Percentiles rank a stretch among this genome's conserved stretches.
Conservation (phyloP, 2,113 vertebrate species). For the Psilopogon haemacephalus region DNA sequence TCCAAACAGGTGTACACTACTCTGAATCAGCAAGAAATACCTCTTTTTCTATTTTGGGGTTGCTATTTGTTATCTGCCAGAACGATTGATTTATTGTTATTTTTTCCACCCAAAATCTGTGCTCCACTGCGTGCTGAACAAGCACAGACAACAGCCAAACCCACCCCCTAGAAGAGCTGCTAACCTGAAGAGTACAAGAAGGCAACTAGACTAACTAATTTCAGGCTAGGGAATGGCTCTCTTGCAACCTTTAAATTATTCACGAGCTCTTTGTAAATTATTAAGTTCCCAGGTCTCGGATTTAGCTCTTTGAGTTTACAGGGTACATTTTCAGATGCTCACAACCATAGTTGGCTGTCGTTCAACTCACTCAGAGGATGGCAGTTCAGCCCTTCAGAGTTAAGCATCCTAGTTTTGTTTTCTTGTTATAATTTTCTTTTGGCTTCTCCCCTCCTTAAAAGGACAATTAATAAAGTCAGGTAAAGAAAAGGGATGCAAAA, state of each 20-base stretch:
- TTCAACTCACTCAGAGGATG: neutral
- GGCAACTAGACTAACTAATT: neutral
- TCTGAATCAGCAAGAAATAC: neutral
- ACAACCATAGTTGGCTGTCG: neutral
- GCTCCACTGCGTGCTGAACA: neutral
- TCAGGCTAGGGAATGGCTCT: constrained; percentile 11
- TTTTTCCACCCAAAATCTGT: neutral
- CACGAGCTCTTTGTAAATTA: constrained; percentile 33
- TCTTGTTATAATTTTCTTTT: neutral
- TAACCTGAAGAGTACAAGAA: neutral
- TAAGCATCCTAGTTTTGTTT: neutral
- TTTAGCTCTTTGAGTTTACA: constrained; percentile 46
- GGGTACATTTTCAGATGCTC: neutral
- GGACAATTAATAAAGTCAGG: neutral
- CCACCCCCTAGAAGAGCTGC: neutral
- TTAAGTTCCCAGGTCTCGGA: constrained; percentile 34
- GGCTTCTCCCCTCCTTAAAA: neutral
- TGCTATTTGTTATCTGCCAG: neutral
- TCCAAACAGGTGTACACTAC: neutral
- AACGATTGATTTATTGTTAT: neutral
- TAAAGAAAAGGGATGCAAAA: neutral
- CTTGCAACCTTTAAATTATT: constrained; percentile 41
- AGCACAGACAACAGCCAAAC: neutral
- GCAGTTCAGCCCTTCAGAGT: neutral
- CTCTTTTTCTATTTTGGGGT: neutral